These are phyloP conservation scores for Coranthus polyacanthus DNA, from an alignment of 2,797 vertebrate species.

Conservation along the genomic window DNA sequence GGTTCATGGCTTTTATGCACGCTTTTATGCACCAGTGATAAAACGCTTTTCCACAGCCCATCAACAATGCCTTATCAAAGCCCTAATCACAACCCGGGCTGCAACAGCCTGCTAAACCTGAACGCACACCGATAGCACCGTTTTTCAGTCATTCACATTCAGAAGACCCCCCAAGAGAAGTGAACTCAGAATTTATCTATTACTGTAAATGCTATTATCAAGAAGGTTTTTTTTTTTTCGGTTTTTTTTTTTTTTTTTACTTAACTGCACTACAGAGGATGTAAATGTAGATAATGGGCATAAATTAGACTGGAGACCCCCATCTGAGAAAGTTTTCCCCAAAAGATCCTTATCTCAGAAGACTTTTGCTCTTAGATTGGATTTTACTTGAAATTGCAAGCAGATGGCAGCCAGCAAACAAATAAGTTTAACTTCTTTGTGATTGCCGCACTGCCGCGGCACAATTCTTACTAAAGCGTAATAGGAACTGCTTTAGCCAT, in stretches of 20 bases:
- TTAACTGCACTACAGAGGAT: conserved; percentile 60
- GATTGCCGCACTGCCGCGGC: conserved; percentile 52
- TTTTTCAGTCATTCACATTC: conserved; percentile 51
- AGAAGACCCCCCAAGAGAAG: conserved; percentile 67
- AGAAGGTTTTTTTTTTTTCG: conserved; percentile 15
- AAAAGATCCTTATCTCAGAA: conserved; percentile 70
- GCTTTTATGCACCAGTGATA: conserved; percentile 74
- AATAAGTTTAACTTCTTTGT: conserved; percentile 35
- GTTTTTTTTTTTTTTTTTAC: conserved; percentile 7
- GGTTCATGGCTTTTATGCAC: conserved; percentile 76
- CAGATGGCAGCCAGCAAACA: conserved; percentile 64
- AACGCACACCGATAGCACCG: conserved; percentile 51
- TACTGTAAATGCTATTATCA: conserved; percentile 63
- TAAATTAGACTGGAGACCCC: conserved; percentile 71
- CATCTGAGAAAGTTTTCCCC: conserved; percentile 69
- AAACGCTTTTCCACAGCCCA: conserved; percentile 77
- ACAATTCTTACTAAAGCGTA: conserved; percentile 35
- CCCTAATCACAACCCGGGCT: conserved; percentile 55
- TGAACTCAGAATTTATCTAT: conserved; percentile 30
- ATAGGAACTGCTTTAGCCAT: conserved; percentile 37
- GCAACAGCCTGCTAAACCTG: conserved; percentile 66
- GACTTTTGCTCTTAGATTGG: conserved; percentile 64
- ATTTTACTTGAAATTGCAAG: conserved; percentile 72
- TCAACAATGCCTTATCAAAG: conserved; percentile 76
- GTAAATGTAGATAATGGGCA: conserved; percentile 71